phyloP scores from a whole-genome alignment of 2,113 vertebrate species.

The Myiozetetes cayanensis region DNA sequence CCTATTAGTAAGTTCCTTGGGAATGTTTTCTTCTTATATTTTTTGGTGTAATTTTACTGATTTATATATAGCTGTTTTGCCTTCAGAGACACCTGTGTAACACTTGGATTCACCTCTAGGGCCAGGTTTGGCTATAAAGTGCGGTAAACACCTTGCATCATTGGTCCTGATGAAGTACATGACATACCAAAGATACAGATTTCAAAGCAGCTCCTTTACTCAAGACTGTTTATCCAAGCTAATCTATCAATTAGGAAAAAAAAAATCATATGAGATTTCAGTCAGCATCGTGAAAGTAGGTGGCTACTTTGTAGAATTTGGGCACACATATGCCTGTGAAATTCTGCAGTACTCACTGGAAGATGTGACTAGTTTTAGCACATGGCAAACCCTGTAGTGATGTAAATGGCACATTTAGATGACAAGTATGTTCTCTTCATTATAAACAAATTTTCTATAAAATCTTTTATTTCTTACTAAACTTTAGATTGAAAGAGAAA shows the following conservation, averaged over 20 bases:
- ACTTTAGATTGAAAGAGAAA: not conserved
- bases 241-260: not conserved
- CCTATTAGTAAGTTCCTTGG: not conserved
- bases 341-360: not conserved
- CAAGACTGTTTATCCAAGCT: not conserved
- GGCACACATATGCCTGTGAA: not conserved
- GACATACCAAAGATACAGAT: not conserved
- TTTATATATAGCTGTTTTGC: not conserved
- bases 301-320: not conserved
- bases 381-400: not conserved
- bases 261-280: not conserved
- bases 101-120: not conserved
- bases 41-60: not conserved
- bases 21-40: not conserved
- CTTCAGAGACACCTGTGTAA: not conserved
- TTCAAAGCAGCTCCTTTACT: not conserved
- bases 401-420: not conserved
- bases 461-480: not conserved
- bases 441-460: not conserved
- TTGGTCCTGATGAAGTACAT: fast-evolving
- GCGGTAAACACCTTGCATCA: not conserved
- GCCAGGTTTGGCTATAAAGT: not conserved
- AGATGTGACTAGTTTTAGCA: not conserved
- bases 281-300: not conserved
- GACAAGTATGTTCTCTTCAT: not conserved